These are phyloP conservation scores for Agrochola lota DNA, from an alignment of 2,888 invertebrate species.

Conservation along the genomic window DNA sequence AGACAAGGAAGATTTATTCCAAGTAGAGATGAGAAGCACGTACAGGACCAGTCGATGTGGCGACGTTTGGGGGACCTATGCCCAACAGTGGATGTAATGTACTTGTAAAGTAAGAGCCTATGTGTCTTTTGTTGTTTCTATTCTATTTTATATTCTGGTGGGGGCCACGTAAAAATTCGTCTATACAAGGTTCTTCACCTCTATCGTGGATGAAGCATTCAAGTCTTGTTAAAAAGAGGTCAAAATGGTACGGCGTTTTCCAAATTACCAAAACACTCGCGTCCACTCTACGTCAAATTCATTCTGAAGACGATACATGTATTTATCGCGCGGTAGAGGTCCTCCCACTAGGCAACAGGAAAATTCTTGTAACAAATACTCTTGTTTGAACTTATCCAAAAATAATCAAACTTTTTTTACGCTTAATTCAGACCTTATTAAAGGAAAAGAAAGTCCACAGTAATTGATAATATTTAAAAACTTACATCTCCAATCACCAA, in stretches of 20 bases:
- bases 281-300: background rate
- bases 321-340: background rate
- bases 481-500: slow-evolving; percentile 93
- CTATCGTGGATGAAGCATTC: background rate
- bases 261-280: background rate
- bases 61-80: background rate
- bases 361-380: background rate
- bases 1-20: background rate
- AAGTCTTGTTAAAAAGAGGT: background rate
- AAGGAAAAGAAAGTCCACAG: background rate
- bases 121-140: too few relatives aligned
- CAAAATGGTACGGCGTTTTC: background rate
- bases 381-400: background rate
- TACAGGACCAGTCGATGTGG: background rate
- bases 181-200: background rate
- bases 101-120: background rate
- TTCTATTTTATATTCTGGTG: background rate
- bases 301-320: background rate
- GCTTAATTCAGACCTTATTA: background rate
- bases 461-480: slow-evolving; percentile 14
- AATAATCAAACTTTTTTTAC: background rate
- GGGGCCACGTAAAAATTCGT: background rate
- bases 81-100: background rate
- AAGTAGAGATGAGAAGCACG: background rate
- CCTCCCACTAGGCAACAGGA: background rate